These are phyloP conservation scores for Bergia puertoricense DNA, from an alignment of 92 coral and sea anemone genomes.

Conservation along the genomic window DNA sequence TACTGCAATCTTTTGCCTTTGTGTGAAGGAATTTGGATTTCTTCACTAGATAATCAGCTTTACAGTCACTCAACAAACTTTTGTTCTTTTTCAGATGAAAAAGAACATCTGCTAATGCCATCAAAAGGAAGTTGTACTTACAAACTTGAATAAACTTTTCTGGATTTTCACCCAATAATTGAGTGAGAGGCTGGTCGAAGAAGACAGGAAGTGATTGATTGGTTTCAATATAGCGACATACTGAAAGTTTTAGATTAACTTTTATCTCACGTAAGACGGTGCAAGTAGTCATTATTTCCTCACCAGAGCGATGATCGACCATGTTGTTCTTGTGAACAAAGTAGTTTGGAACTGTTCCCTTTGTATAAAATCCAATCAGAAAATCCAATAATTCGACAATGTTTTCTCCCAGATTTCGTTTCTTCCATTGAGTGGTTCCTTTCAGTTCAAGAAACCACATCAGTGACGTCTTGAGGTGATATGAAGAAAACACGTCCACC, in stretches of 20 bases:
- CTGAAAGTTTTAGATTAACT: slow-evolving; percentile 45
- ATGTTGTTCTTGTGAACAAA: slow-evolving; percentile 69
- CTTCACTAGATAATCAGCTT: slow-evolving; percentile 49
- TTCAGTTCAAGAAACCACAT: slow-evolving; percentile 75
- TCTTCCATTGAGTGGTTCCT: slow-evolving; percentile 46
- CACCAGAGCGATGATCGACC: slow-evolving; percentile 69
- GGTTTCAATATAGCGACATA: slow-evolving; percentile 66
- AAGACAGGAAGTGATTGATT: slow-evolving; percentile 73
- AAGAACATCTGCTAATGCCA: slow-evolving; percentile 68
- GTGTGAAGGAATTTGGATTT: slow-evolving; percentile 57
- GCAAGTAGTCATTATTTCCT: slow-evolving; percentile 57
- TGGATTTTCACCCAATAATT: slow-evolving; percentile 45
- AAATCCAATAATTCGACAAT: slow-evolving; percentile 64
- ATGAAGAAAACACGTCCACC: slow-evolving; percentile 67
- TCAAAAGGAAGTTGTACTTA: slow-evolving; percentile 72
- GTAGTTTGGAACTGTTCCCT: slow-evolving; percentile 62
- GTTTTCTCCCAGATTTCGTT: slow-evolving; percentile 47
- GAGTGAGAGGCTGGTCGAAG: slow-evolving; percentile 61
- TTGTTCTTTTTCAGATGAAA: slow-evolving; percentile 44
- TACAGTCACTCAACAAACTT: slow-evolving; percentile 9
- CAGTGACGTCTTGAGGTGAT: slow-evolving; percentile 73
- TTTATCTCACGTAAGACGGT: slow-evolving; percentile 63
- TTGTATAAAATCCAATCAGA: slow-evolving; percentile 53
- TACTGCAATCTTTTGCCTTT: slow-evolving; percentile 22
- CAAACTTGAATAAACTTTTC: slow-evolving; percentile 64